Evolutionary conservation across 2,888 invertebrate genomes (phyloP), one percentile per base, ranked within the genome.

Genomic region (Drosophila pseudotakahashii): DNA sequence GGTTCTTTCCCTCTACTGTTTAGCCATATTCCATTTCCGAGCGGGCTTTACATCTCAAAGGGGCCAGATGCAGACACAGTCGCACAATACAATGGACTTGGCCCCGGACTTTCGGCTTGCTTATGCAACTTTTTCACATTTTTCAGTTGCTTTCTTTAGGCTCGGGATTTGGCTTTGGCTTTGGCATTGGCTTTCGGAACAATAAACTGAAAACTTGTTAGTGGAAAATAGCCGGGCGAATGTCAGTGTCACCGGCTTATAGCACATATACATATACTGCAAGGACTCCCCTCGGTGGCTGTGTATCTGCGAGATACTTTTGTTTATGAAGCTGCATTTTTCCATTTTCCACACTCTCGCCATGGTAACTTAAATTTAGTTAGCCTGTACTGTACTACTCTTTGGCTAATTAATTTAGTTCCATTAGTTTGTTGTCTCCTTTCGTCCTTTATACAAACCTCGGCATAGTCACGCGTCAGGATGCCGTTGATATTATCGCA

Each of bases 401-500:
- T 47, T 51, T 50, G 16, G 59, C 69, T 53, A 52, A 68, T 41
- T 68, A 52, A 55, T 63, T 67, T 77, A 70, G 13, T 48, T 54
- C 10, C 51, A 50, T 26, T 36, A 55, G 47, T 39, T 39, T 26
- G 26, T 26, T 26, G 26, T 26, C 42, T 16, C 10, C 19, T 3
- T 2, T 45, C 11, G 19, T 26, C 30, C 4, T 19, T 36, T 13
- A 57, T 77, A 89, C 91, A 64, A 84, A 95, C 95, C 95, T 95
- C 88, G 94, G 94, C 91, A 94, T 95, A 89, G 94, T 95, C 89
- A 94, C 94, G 73, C 94, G 95, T 92, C 73, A 89, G 77, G 53
- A 89, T 86, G 59, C 89, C 85, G 55, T 92, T 90, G 71, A 96
- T 95, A 92, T 96, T 96, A 92, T 96, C 96, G 76, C 94, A 95